A percentile compares a stretch with the other conserved stretches of the same genome.
Evolutionary conservation across 2,113 vertebrate species (phyloP).

Genomic region (Anguilla japonica): DNA sequence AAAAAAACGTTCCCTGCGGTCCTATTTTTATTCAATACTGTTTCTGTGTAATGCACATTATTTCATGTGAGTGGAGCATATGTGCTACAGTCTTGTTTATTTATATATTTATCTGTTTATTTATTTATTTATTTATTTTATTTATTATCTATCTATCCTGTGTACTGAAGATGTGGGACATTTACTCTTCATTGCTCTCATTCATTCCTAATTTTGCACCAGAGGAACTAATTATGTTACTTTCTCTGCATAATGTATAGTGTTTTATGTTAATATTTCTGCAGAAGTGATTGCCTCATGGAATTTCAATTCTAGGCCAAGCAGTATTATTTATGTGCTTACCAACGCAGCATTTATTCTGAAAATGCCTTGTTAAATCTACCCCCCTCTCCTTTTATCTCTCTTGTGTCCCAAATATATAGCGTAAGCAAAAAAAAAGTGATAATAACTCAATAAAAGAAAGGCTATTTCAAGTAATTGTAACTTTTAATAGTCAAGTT

Average conservation of each 20-base stretch:
- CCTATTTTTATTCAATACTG: not conserved
- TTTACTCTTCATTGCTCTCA: conserved; percentile 17
- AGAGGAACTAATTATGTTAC: conserved; percentile 50
- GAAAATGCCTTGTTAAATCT: conserved; percentile 39
- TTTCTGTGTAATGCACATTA: conserved; percentile 9
- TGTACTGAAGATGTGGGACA: conserved; percentile 28
- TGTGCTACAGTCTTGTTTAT: not conserved
- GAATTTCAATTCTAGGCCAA: conserved; percentile 38
- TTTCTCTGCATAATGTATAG: conserved; percentile 43
- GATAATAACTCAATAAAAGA: not conserved
- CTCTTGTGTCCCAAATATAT: conserved; percentile 15
- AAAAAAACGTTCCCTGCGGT: not conserved
- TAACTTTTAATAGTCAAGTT: not conserved
- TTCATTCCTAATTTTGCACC: conserved; percentile 36
- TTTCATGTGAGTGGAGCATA: not conserved
- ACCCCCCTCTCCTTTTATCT: conserved; percentile 7
- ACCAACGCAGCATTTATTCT: conserved; percentile 38
- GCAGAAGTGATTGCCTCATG: conserved; percentile 38
- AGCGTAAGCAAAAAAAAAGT: not conserved
- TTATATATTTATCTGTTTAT: too few relatives aligned
- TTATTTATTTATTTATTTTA: conserved; percentile 18
- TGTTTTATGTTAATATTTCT: conserved; percentile 42
- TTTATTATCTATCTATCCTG: conserved; percentile 25
- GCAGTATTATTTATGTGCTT: conserved; percentile 7
- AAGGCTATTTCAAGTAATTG: not conserved